Evolutionary conservation across 2,113 vertebrate species (phyloP).

Genomic region (Phyllostomus hastatus): DNA sequence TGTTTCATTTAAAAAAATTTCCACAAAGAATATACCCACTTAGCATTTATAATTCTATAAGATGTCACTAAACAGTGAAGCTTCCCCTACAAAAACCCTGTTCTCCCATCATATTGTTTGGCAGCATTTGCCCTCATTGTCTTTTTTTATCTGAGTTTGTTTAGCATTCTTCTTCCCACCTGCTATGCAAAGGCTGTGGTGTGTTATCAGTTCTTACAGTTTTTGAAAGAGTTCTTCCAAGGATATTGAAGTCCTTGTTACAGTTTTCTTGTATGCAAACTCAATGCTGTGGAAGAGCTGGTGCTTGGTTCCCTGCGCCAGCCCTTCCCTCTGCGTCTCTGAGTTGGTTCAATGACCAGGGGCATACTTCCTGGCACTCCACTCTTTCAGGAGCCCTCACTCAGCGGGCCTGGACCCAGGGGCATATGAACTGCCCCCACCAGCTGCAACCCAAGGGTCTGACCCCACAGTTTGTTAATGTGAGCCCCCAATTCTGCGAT

Average conservation of each 20-base stretch:
- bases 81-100: no score
- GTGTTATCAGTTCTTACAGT: slow-evolving; percentile 98
- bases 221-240: slow-evolving; percentile 96
- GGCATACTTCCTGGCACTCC: neutral
- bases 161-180: slow-evolving; percentile 78
- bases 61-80: no score
- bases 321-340: neutral
- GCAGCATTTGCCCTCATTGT: neutral
- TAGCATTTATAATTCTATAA: no score
- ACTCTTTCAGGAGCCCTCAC: neutral
- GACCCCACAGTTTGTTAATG: neutral
- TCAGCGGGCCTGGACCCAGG: neutral
- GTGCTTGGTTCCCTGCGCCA: neutral
- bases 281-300: slow-evolving; percentile 94
- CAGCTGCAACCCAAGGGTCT: neutral
- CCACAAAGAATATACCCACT: no score
- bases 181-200: slow-evolving; percentile 97
- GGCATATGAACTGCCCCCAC: neutral
- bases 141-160: neutral
- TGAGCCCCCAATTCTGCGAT: neutral
- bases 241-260: slow-evolving; percentile 94
- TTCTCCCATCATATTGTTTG: no score
- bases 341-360: neutral
- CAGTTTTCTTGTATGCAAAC: slow-evolving; percentile 98
- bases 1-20: no score